phyloP scores from a whole-genome alignment of 2,888 invertebrate genomes.

The Rhingia rostrata region DNA sequence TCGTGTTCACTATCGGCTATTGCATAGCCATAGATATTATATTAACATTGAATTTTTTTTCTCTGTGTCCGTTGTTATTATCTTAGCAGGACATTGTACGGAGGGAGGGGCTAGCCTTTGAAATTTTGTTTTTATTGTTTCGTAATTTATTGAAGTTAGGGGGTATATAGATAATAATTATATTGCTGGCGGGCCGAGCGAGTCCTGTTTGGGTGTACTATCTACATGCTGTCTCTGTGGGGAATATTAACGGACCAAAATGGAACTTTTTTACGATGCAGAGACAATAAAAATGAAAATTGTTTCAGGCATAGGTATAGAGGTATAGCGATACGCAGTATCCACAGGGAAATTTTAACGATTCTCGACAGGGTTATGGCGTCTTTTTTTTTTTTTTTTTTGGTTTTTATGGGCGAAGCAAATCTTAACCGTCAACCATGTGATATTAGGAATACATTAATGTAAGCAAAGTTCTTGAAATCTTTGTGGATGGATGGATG shows the following conservation, averaged over 20 bases:
- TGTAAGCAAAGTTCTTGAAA: constrained; percentile 3
- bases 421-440: constrained; percentile 61
- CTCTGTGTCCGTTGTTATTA: neutral
- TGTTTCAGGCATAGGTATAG: constrained; percentile 21
- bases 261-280: constrained; percentile 54
- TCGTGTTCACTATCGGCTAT: neutral
- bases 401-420: constrained; percentile 31
- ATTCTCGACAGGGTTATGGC: constrained; percentile 36
- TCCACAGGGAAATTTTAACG: constrained; percentile 28
- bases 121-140: constrained; percentile 22
- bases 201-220: constrained; percentile 1
- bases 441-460: constrained; percentile 70
- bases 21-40: neutral
- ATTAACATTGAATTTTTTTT: constrained; percentile 3
- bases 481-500: constrained; percentile 12
- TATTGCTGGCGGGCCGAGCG: neutral
- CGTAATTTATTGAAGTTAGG: neutral
- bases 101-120: neutral
- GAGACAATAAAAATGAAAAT: constrained; percentile 60
- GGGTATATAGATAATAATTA: constrained; percentile 15
- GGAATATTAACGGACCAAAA: constrained; percentile 41
- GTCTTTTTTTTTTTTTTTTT: constrained; percentile 11
- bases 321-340: neutral
- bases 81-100: no score
- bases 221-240: constrained; percentile 12